Evolutionary conservation across 2,797 vertebrate genomes (phyloP).

Genomic region (Scolopax bukidnonensis): DNA sequence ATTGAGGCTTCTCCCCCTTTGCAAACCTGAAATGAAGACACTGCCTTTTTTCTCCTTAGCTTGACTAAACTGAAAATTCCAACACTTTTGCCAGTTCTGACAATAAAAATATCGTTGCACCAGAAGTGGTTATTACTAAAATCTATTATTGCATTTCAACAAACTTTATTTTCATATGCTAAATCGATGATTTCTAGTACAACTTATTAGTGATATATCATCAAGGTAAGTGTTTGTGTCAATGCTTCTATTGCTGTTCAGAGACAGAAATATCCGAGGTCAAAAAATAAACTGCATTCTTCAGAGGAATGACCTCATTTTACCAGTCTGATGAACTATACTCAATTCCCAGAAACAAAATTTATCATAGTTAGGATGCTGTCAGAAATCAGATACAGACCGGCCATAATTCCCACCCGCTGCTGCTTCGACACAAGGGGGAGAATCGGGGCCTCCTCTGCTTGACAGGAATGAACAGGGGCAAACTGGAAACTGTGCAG

Average conservation of each 20-base stretch:
- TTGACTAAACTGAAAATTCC: background rate
- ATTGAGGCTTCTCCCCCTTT: background rate
- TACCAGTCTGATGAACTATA: background rate
- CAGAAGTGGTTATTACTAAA: background rate
- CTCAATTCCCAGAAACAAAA: background rate
- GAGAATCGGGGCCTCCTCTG: background rate
- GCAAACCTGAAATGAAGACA: background rate
- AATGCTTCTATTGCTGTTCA: background rate
- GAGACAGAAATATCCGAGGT: background rate
- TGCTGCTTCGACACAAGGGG: background rate
- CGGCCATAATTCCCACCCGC: background rate
- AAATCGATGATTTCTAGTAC: background rate
- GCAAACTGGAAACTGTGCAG: background rate
- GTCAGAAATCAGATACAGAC: background rate
- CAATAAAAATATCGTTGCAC: background rate
- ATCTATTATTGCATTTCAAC: background rate
- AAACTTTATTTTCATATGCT: background rate
- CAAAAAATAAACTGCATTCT: background rate
- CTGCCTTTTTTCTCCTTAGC: background rate
- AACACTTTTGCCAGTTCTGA: background rate
- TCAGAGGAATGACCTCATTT: background rate
- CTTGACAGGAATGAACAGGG: rapidly evolving
- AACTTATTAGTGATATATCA: background rate
- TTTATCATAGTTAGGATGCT: background rate
- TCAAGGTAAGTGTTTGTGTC: background rate